phyloP scores from a whole-genome alignment of 1,140 invertebrate species.

The Mya arenaria region DNA sequence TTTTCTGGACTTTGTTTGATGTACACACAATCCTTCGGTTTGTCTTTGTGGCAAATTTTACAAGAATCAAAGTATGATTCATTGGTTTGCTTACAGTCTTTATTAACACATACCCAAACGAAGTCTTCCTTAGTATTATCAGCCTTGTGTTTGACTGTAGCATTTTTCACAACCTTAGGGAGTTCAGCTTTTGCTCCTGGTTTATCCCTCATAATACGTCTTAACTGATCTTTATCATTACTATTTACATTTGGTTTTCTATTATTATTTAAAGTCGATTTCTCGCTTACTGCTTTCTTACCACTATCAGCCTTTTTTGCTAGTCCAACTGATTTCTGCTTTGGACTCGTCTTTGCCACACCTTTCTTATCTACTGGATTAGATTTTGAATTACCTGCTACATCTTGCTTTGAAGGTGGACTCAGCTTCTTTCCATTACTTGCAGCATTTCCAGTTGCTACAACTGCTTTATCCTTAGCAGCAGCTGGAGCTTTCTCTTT shows the following conservation, averaged over 20 bases:
- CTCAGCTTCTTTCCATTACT: no score
- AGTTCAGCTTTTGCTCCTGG: neutral
- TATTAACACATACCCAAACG: constrained; percentile 35
- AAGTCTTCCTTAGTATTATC: neutral
- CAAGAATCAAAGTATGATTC: constrained; percentile 28
- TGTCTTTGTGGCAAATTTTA: neutral
- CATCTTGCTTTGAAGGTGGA: no score
- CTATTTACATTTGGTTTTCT: neutral
- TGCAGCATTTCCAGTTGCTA: no score
- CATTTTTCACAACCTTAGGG: constrained; percentile 24
- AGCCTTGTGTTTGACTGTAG: constrained; percentile 7
- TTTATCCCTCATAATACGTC: neutral
- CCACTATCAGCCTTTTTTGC: neutral
- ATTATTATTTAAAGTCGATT: no score
- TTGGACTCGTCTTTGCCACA: neutral
- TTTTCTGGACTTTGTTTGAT: no score
- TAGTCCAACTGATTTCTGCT: neutral
- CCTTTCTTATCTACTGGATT: neutral
- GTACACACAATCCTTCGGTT: no score
- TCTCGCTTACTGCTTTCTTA: neutral
- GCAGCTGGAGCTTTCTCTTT: no score
- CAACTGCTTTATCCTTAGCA: no score
- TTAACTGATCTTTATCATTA: neutral
- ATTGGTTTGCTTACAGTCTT: constrained; percentile 10
- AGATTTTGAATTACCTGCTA: no score